Evolutionary conservation across 2,888 invertebrate genomes (phyloP), one percentile per base, ranked within the genome.

Genomic region (Synanthedon vespiformis): DNA sequence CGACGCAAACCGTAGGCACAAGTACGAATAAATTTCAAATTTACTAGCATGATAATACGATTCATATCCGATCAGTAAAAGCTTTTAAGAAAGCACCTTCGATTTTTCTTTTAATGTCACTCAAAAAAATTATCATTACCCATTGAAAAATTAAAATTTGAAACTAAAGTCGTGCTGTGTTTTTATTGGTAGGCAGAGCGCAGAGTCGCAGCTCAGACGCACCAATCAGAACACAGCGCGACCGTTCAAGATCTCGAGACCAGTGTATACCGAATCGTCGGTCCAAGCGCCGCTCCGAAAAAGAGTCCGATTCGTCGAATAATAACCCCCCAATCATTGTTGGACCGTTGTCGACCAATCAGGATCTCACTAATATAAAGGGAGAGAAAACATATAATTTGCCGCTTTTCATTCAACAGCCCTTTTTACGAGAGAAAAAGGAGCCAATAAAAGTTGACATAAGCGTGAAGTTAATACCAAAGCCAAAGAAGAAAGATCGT

Each of bases 1-100:
- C 90, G 94, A 94, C 86, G 92, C 94, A 81, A 92, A 92, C 85
- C 89, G 91, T 88, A 93, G 92, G 88, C 94, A 95, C 93, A 95
- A 95, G 95, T 95, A 94, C 91, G 91, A 74, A 74, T 58, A 56
- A 65, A 71, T 78, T 72, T 74, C 60, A 74, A 74, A 63, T 72
- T 67, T 71, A 72, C 73, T 65, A 70, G 82, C 83, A 83, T 84
- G 83, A 64, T 51, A 57, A 57, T 64, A 58, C 57, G 55, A 55
- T 55, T 58, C 58, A 61, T 34, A 34, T 34, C 34, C 34, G 34
- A 34, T 34, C 34, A 34, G 34, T 10, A 34, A 55, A 51, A 58
- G 59, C 52, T 55, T 57, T 48, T 48, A 48, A 48, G 18, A 44
- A n/a, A 16, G 48, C 48, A 48, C 50, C 18, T 50, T 48, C 22